These are phyloP conservation scores for Nomada fabriciana DNA, from an alignment of 2,888 invertebrate genomes.

Conservation along the genomic window DNA sequence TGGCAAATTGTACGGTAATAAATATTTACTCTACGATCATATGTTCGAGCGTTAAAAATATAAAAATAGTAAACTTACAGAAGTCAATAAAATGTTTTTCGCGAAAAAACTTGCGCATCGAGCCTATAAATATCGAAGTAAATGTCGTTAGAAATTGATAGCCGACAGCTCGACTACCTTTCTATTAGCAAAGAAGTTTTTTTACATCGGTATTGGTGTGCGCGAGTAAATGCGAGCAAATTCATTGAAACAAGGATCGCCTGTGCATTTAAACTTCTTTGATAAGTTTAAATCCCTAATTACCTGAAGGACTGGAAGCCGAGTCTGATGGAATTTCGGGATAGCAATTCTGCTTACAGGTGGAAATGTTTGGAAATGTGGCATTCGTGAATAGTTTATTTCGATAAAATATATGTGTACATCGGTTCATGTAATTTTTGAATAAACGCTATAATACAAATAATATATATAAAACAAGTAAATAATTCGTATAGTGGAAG, in stretches of 20 bases:
- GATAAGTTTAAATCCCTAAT: constrained; percentile 11
- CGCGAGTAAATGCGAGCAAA: neutral
- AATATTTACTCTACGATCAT: too few species aligned
- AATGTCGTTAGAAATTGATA: constrained; percentile 33
- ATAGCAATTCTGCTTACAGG: constrained; percentile 1
- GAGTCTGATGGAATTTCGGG: neutral
- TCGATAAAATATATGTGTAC: neutral
- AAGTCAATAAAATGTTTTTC: too few species aligned
- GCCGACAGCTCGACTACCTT: neutral
- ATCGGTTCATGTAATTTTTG: too few species aligned
- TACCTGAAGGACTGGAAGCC: neutral
- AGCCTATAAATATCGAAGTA: constrained; percentile 29
- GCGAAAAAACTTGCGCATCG: neutral
- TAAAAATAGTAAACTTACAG: too few species aligned
- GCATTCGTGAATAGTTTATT: neutral
- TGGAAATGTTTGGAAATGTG: constrained; percentile 7
- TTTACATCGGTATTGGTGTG: neutral
- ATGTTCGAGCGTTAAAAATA: too few species aligned
- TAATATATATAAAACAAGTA: too few species aligned
- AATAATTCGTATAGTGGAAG: too few species aligned
- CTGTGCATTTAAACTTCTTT: neutral
- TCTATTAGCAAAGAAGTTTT: neutral
- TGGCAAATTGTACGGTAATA: constrained; percentile 9
- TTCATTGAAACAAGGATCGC: neutral
- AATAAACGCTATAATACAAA: too few species aligned